Conservation (phyloP, 2,888 invertebrate genomes). For the Oligia strigilis region DNA sequence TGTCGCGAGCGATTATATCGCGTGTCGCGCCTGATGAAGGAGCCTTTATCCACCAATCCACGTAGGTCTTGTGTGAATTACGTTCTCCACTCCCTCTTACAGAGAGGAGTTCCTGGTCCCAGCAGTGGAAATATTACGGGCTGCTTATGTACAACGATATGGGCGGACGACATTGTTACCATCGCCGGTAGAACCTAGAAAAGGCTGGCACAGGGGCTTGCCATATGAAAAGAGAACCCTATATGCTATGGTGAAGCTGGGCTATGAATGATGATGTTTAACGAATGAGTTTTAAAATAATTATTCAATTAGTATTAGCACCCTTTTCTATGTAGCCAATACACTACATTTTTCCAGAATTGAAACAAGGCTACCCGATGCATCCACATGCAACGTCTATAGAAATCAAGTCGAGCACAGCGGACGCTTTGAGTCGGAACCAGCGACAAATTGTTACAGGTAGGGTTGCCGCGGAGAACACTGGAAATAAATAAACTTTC, state of each 20-base stretch:
- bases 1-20: no score
- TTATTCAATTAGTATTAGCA: not conserved
- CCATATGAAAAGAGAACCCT: no score
- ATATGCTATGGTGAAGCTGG: no score
- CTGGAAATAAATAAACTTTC: constrained; percentile 9
- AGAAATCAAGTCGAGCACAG: constrained; percentile 56
- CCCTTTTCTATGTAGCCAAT: not conserved
- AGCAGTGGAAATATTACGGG: not conserved
- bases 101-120: not conserved
- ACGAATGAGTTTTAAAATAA: not conserved
- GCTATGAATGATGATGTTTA: not conserved
- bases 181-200: no score
- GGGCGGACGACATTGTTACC: no score
- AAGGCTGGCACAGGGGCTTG: no score
- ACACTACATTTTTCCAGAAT: constrained; percentile 10
- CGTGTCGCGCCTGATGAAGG: no score
- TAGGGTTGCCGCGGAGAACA: constrained; percentile 38
- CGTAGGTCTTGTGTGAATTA: not conserved
- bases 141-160: not conserved
- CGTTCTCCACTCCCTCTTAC: no score
- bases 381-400: constrained; percentile 36
- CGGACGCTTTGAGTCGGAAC: constrained; percentile 52
- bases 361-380: constrained; percentile 15
- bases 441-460: constrained; percentile 55
- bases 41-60: not conserved